A percentile compares a stretch with the other conserved stretches of the same genome.
Conservation (phyloP, 2,797 vertebrate species). For the Rhinoraja longicauda region DNA sequence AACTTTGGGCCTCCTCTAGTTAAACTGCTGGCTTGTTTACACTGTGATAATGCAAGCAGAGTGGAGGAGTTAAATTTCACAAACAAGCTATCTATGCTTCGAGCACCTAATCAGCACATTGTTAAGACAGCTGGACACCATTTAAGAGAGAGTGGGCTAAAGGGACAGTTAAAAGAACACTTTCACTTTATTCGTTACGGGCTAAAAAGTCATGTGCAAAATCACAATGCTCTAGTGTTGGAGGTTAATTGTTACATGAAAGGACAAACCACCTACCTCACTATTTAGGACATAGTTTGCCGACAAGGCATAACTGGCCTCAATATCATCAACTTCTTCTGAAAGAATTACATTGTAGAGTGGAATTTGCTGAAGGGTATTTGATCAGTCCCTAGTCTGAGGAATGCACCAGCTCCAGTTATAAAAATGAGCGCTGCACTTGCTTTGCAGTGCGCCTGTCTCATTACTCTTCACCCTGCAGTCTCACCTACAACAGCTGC, state of each 20-base stretch:
- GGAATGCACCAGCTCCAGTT: background rate
- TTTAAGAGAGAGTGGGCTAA: background rate
- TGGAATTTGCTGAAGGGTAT: background rate
- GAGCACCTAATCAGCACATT: background rate
- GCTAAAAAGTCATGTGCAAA: background rate
- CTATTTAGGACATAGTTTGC: background rate
- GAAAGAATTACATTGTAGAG: background rate
- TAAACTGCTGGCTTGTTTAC: too few species aligned
- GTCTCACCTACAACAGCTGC: background rate
- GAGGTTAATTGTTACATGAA: background rate
- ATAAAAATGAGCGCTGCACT: background rate
- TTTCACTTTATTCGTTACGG: too few species aligned
- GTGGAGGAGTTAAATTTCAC: background rate
- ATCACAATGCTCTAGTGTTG: background rate
- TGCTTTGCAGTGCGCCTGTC: background rate
- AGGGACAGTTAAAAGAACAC: background rate
- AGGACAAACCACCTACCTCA: slow-evolving; percentile 2
- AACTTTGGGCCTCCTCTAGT: too few species aligned
- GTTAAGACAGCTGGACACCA: background rate
- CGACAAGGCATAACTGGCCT: background rate
- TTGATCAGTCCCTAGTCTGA: background rate
- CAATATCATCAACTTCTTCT: background rate
- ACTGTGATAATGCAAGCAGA: background rate
- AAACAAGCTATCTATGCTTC: background rate
- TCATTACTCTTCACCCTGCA: background rate